Base-by-base conservation (phyloP, 2,797 vertebrate genomes). In the Chlorospingus semifuscus region DNA sequence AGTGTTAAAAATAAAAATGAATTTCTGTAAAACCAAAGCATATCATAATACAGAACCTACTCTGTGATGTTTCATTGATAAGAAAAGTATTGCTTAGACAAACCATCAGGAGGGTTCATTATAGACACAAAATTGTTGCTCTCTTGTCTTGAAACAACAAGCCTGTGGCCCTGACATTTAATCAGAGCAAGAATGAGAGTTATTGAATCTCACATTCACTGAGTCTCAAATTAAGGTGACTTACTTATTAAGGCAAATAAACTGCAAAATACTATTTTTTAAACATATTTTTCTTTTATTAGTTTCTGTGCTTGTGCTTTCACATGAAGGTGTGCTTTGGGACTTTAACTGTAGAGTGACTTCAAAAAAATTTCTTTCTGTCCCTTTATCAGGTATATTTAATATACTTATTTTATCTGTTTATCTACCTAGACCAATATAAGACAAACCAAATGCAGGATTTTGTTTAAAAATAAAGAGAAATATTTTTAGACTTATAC, bases 111-210 rank as follows among this genome's bases (percentile, higher is more conserved):
- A 95, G 53, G 15, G 49, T 95, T 97, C 74, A 95, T 97, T 96
- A 92, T 93, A 84, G 29, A 47, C 64, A 89, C 32, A 79, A 78
- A 96, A 95, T 93, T 89, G 91, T 90, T 96, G 66, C 46, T 96
- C 50, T 64, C n/a, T 96, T 17, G 30, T 94, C 96, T 92, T 96
- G 82, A 95, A 97, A 95, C 83, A 96, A 89, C 57, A 76, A 44
- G 30, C 83, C 92, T 88, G 50, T 94, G 87, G 91, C 69, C 84
- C 83, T 97, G 96, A 96, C 88, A 96, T 97, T 97, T 96, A 96
- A 95, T 97, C 95, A 96, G 87, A 96, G 69, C 70, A 86, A 95
- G 89, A 96, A 95, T 88, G 55, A 76, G 70, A 87, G 96, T 95
- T 95, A 89, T 88, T 94, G 74, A 95, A 88, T 95, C 94, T 96